Percentiles rank a stretch among this genome's conserved stretches.
Evolutionary conservation across 92 coral and sea anemone species (phyloP).

Genomic region (Heliopora coerulea): DNA sequence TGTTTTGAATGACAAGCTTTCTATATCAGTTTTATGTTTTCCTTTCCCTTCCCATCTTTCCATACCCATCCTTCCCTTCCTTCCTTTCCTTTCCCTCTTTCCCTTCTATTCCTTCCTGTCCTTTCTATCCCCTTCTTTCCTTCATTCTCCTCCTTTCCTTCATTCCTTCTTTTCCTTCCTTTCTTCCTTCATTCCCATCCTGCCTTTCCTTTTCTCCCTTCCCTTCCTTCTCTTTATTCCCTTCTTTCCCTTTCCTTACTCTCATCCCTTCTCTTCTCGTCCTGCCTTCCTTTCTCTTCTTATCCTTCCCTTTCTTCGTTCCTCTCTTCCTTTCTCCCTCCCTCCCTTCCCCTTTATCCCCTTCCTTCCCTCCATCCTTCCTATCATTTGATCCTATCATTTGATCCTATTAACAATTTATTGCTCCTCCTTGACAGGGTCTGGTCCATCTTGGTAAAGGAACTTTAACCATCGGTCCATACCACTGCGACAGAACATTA

Average conservation of each 20-base stretch:
- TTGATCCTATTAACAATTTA: neutral
- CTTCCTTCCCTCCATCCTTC: neutral
- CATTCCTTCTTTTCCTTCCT: neutral
- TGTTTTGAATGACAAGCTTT: too few species aligned
- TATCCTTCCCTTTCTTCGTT: slow-evolving; percentile 7
- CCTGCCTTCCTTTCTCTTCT: neutral
- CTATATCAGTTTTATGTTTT: neutral
- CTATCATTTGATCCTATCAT: neutral
- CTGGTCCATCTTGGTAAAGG: slow-evolving; percentile 99
- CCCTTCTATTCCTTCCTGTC: neutral
- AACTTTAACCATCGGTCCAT: slow-evolving; percentile 89
- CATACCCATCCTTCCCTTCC: neutral
- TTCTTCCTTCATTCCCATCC: neutral
- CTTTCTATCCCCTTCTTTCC: neutral
- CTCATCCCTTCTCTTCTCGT: neutral
- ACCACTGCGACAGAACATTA: slow-evolving; percentile 91
- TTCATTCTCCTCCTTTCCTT: slow-evolving; percentile 6
- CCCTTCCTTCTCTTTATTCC: neutral
- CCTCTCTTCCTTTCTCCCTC: slow-evolving; percentile 3
- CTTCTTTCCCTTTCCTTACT: neutral
- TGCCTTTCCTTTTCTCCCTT: neutral
- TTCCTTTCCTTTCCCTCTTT: neutral
- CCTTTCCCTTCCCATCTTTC: neutral
- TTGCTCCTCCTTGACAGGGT: slow-evolving; percentile 50
- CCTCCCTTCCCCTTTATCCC: neutral